Evolutionary conservation across 2,797 vertebrate genomes (phyloP).

Genomic region (Gambusia yucatana): DNA sequence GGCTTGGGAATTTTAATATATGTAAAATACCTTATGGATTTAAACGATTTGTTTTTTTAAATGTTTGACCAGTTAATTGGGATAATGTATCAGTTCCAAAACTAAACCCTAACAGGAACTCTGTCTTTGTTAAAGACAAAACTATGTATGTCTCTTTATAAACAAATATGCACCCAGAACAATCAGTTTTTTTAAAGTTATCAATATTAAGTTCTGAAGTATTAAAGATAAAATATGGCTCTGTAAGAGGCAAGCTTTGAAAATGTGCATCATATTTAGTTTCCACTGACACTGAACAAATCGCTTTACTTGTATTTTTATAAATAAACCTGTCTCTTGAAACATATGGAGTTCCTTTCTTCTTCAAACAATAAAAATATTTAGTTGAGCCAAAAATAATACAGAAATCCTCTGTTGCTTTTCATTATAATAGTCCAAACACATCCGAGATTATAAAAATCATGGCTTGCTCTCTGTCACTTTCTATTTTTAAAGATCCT

Average conservation of each 20-base stretch:
- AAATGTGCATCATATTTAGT: background rate
- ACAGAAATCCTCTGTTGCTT: background rate
- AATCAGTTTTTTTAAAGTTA: background rate
- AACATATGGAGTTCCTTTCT: conserved; percentile 1
- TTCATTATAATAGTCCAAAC: background rate
- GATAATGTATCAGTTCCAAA: background rate
- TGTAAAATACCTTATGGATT: background rate
- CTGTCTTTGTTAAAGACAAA: background rate
- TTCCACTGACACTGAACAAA: background rate
- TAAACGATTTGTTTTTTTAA: conserved; percentile 2
- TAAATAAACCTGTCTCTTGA: conserved; percentile 3
- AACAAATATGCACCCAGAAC: background rate
- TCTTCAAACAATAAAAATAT: background rate
- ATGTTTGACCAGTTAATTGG: background rate
- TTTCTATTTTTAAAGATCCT: conserved; percentile 10
- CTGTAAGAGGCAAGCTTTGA: background rate
- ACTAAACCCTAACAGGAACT: background rate
- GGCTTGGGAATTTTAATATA: background rate
- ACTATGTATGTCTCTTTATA: background rate
- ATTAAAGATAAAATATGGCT: background rate
- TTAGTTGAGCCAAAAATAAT: conserved; percentile 4
- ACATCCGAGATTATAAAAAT: conserved; percentile 4
- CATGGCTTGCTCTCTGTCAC: conserved; percentile 4
- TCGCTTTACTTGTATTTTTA: background rate
- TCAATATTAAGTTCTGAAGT: background rate